Percentiles rank a stretch among this genome's conserved stretches.
phyloP scores from a whole-genome alignment of 2,113 vertebrate genomes.

The Sigmodon hispidus region DNA sequence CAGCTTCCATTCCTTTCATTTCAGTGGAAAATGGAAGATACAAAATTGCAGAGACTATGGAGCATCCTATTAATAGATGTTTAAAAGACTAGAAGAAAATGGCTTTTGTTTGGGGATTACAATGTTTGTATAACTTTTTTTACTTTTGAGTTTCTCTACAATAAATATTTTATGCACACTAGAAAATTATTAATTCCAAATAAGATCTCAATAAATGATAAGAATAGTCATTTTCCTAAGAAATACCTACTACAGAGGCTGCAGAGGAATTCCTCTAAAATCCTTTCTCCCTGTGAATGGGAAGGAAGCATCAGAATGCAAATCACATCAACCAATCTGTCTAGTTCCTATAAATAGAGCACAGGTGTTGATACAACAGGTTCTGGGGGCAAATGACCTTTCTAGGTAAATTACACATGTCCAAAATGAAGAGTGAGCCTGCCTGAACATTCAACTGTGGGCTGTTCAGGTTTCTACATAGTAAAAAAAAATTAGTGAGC shows the following conservation, averaged over 20 bases:
- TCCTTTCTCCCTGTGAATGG: background rate
- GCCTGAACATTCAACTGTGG: slow-evolving; percentile 5
- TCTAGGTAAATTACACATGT: slow-evolving; percentile 12
- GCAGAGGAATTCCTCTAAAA: background rate
- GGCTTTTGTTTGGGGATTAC: background rate
- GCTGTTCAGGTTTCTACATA: slow-evolving; percentile 7
- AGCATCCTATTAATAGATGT: background rate
- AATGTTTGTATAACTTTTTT: background rate
- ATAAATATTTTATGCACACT: slow-evolving; percentile 30
- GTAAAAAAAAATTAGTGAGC: background rate
- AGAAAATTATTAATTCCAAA: slow-evolving; percentile 46
- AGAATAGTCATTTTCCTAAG: slow-evolving; percentile 22
- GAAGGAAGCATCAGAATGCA: background rate
- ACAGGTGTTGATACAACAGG: background rate
- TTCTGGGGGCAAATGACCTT: background rate
- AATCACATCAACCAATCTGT: background rate
- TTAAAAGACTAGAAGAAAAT: background rate
- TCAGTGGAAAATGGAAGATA: background rate
- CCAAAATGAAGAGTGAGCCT: background rate
- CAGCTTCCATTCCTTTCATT: background rate
- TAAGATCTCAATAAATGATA: background rate
- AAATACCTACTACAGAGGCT: slow-evolving; percentile 20
- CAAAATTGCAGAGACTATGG: background rate
- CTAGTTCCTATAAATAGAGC: slow-evolving; percentile 20
- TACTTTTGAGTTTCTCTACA: slow-evolving; percentile 36